phyloP scores from a whole-genome alignment of 2,797 vertebrate species.

The Notoglanidium macrostoma region DNA sequence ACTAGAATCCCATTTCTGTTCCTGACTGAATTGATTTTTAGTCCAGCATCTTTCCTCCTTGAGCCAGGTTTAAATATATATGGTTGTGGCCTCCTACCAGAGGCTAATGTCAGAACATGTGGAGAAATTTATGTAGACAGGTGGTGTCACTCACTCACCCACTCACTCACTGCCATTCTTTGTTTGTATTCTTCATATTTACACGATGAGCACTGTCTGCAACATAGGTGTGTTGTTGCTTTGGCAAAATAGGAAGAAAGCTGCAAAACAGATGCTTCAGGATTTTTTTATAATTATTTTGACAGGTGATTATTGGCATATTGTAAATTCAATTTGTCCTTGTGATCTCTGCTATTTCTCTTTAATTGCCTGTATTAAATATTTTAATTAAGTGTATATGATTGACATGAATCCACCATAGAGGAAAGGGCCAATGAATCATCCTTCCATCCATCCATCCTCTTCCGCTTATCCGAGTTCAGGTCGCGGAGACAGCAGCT shows the following conservation, averaged over 20 bases:
- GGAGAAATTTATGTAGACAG: not conserved
- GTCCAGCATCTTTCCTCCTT: not conserved
- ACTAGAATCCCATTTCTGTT: not conserved
- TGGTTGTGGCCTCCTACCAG: slow-evolving; percentile 39
- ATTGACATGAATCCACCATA: not conserved
- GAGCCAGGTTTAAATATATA: slow-evolving; percentile 63
- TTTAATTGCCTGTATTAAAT: not conserved
- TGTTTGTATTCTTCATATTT: not conserved
- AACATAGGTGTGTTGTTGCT: not conserved
- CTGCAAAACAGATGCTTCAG: not conserved
- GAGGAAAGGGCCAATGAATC: not conserved
- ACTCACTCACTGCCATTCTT: not conserved
- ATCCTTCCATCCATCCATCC: too few species aligned
- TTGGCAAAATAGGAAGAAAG: not conserved
- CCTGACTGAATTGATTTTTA: not conserved
- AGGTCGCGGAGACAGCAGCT: too few species aligned
- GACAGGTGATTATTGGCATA: not conserved
- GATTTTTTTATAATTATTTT: not conserved
- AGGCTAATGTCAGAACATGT: slow-evolving; percentile 37
- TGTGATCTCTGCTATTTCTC: not conserved
- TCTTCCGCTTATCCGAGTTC: too few species aligned
- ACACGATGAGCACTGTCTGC: not conserved
- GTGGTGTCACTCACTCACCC: not conserved
- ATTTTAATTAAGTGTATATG: not conserved
- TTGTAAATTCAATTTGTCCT: not conserved